Evolutionary conservation across 92 coral and sea anemone species (phyloP), one percentile per base, ranked within the genome.

Genomic region (Bergia puertoricense): DNA sequence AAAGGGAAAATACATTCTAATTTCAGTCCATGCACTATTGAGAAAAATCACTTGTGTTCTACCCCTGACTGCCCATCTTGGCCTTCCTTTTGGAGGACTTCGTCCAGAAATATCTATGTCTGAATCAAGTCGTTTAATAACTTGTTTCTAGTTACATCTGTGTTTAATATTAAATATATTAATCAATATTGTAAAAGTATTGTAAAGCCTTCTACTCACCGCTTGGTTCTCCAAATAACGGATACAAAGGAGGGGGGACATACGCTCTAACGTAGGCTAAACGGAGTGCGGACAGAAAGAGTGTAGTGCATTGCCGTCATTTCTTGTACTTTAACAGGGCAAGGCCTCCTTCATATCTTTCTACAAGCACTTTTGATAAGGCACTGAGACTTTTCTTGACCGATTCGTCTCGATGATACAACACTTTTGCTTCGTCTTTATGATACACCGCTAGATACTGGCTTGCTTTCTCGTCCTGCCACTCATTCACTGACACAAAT

Each of bases 311-410:
- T 87, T 86, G 77, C 91, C 93, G 73, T 92, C 46, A 85, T 41
- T 85, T 91, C 91, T 88, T 91, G 80, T 92, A 92, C 77, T 89
- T 92, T 38, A 89, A 74, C 86, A 92, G 87, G 22, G 92, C 92
- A 78, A 91, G 79, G 66, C 93, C 91, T 62, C 89, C 91, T 89
- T 89, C 92, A 65, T 91, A 91, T 76, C 94, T 89, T 82, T 81
- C 90, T 86, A 89, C 85, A 80, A 89, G 81, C 37, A 91, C 94
- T 51, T 80, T 82, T 30, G 88, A 89, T 41, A 91, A 78, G 50
- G 81, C 86, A 50, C 74, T 84, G 81, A 84, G 88, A 88, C 93
- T 88, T 69, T 83, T 88, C 89, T 56, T 86, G 56, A 90, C 92
- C 69, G 82, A 39, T 77, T 86, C 90, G 11, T 82, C 42, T 77